Conservation (phyloP, 1,140 invertebrate species). For the Popillia japonica region DNA sequence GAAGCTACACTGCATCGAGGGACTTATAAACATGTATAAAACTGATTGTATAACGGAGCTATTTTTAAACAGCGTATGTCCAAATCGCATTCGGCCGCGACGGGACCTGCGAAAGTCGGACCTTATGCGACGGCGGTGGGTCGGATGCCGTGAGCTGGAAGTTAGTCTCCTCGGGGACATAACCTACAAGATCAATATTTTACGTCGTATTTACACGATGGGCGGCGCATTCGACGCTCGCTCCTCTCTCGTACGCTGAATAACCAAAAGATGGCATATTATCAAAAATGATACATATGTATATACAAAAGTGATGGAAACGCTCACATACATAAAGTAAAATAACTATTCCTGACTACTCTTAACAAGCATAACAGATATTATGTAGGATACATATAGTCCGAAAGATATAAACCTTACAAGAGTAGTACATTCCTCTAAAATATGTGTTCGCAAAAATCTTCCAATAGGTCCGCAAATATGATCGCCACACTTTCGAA, state of each 20-base stretch:
- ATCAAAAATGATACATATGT: not conserved
- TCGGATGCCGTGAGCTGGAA: slow-evolving; percentile 36
- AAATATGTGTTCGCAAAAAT: too few relatives aligned
- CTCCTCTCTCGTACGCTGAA: not conserved
- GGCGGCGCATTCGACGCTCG: not conserved
- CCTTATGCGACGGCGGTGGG: slow-evolving; percentile 13
- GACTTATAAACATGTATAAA: slow-evolving; percentile 23
- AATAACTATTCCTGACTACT: too few relatives aligned
- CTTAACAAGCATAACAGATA: too few relatives aligned
- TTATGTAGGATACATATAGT: too few relatives aligned
- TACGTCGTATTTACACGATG: not conserved
- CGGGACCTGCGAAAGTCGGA: slow-evolving; percentile 26
- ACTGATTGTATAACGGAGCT: slow-evolving; percentile 17
- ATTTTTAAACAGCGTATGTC: slow-evolving; percentile 28
- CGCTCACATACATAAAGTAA: too few relatives aligned
- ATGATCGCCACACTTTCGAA: too few relatives aligned
- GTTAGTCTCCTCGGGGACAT: slow-evolving; percentile 53
- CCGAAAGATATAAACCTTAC: too few relatives aligned
- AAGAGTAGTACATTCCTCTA: too few relatives aligned
- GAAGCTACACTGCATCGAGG: slow-evolving; percentile 22
- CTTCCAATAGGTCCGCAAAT: too few relatives aligned
- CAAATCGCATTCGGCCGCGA: slow-evolving; percentile 9
- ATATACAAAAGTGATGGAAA: not conserved
- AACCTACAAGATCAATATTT: slow-evolving; percentile 57
- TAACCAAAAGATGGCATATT: not conserved